Base-by-base conservation (phyloP, 2,797 vertebrate species). In the Paguma larvata region DNA sequence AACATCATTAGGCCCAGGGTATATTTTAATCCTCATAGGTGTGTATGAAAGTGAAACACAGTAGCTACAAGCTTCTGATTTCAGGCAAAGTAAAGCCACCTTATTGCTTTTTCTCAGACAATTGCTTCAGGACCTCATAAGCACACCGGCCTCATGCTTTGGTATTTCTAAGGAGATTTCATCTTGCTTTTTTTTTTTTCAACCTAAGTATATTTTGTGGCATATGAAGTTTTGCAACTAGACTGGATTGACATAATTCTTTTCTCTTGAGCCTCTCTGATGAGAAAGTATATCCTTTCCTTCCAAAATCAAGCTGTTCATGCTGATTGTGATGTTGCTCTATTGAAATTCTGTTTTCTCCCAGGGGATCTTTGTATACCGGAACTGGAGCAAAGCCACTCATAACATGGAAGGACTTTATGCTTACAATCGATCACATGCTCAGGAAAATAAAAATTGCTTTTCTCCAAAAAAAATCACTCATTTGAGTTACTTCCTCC, bases 161-260 rank as follows among this genome's bases (percentile, higher is more conserved):
- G 32, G 16, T 63, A 12, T 89, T 70, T 90, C 82, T 53, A 56
- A 62, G 18, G 18, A 84, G 15, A 87, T 46, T 85, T 78, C 32
- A 11, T 93, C 91, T 97, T 93, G 83, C 38, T 83, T 79, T 89
- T 48, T 13, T 48, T 86, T 68, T 90, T 68, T 89, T 59, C 75
- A 86, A 67, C 86, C n/a, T 68, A 34, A 86, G 34, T 51, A 14
- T 59, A 70, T 82, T 94, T 92, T 79, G n/a, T 73, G 83, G 44
- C 73, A 34, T 78, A 12, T 59, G 21, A 63, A 89, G 9, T 56
- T 70, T 59, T 59, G 8, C 41, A 87, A 85, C 32, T 62, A 70
- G 86, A 62, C 46, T 51, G 2, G 3, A n/a, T 53, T 93, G 63
- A 25, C 34, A 38, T 9, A 59, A 41, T 94, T 95, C 38, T 91